A percentile compares a stretch with the other conserved stretches of the same genome.
Conservation (phyloP, 2,888 invertebrate genomes). For the Amiota minor region DNA sequence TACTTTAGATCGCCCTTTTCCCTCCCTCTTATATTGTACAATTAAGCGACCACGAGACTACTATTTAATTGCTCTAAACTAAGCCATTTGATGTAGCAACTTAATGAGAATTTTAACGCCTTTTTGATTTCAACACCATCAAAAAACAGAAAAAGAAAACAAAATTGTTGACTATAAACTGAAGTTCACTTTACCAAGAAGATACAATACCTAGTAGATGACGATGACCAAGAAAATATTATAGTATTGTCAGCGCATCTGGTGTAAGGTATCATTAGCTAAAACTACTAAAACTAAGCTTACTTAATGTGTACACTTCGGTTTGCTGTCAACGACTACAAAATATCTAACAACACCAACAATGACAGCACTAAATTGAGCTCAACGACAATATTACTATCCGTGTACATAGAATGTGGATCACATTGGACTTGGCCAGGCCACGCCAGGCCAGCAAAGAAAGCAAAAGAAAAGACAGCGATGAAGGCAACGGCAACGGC, state of each 20-base stretch:
- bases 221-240: constrained; percentile 27
- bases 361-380: constrained; percentile 10
- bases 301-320: constrained; percentile 66
- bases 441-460: too few relatives aligned
- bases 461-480: constrained; percentile 1
- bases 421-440: too few relatives aligned
- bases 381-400: neutral
- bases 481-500: constrained; percentile 53
- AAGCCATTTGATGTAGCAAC: constrained; percentile 5
- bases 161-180: constrained; percentile 6
- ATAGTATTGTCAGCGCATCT: constrained; percentile 22
- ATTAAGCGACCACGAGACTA: neutral
- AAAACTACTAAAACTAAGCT: constrained; percentile 65
- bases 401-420: too few relatives aligned
- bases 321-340: constrained; percentile 33
- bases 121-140: neutral
- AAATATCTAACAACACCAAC: neutral
- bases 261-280: constrained; percentile 40
- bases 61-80: constrained; percentile 21
- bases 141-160: constrained; percentile 10
- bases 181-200: neutral
- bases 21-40: too few relatives aligned
- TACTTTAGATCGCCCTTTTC: too few relatives aligned
- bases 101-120: constrained; percentile 27
- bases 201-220: neutral